phyloP scores from a whole-genome alignment of 2,888 invertebrate genomes.

The Tethea ocularis region DNA sequence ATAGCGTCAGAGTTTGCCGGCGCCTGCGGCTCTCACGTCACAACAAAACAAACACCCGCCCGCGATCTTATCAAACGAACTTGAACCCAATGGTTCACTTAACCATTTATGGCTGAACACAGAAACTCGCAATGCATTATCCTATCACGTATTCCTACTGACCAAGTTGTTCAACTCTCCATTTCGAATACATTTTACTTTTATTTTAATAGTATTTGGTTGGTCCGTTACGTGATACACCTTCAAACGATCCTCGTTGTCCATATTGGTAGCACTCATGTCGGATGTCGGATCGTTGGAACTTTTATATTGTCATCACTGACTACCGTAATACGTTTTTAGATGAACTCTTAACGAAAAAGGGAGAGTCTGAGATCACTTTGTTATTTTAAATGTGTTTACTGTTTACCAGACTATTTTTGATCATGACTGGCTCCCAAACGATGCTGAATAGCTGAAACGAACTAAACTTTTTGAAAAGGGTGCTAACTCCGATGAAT shows the following conservation, averaged over 20 bases:
- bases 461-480: background rate
- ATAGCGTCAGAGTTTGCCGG: constrained; percentile 44
- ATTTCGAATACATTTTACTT: constrained; percentile 41
- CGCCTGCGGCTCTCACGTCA: constrained; percentile 67
- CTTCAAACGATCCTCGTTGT: constrained; percentile 52
- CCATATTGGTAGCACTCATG: constrained; percentile 31
- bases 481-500: background rate
- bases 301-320: constrained; percentile 50
- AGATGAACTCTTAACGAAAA: constrained; percentile 35
- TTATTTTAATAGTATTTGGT: constrained; percentile 41
- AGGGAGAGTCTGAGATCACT: background rate
- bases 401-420: background rate
- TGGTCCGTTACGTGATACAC: constrained; percentile 55
- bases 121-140: constrained; percentile 45
- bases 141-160: constrained; percentile 49
- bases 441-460: background rate
- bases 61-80: constrained; percentile 61
- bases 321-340: constrained; percentile 50
- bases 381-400: background rate
- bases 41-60: constrained; percentile 68
- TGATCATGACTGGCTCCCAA: background rate
- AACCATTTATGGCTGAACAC: constrained; percentile 48
- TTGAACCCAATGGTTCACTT: constrained; percentile 61
- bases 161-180: constrained; percentile 40
- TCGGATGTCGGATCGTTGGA: constrained; percentile 40